Base-by-base conservation (phyloP, 2,113 vertebrate genomes). In the Rhabdomys dilectus region DNA sequence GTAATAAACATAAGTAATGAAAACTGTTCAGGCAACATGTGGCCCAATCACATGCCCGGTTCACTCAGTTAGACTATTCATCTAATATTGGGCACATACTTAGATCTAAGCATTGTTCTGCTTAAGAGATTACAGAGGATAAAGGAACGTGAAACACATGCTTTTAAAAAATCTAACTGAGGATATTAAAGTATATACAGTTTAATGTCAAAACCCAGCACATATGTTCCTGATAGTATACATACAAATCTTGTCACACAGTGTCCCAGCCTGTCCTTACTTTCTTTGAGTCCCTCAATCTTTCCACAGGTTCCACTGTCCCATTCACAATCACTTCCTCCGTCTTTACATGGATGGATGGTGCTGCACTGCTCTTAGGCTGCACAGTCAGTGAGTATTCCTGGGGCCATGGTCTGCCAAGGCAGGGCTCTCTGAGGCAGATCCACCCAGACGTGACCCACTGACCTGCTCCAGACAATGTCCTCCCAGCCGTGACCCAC, bases 11-110 rank as follows among this genome's bases (percentile, higher is more conserved):
- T 75, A 95, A 89, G n/a, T 94, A 88, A 88, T 42, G 8, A 81
- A 97, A 89, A 80, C 70, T 58, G 76, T 77, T 92, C 56, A 85
- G 80, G 48, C 73, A 97, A 82, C 39, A 96, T 94, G 77, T 95
- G 60, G 70, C 39, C 21, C 85, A 92, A 92, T 42, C 76, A 84
- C 53, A 87, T 78, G 72, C 95, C 21, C 93, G 64, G 73, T 64
- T 91, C 76, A 53, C 42, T 95, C 91, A 76, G 12, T 56, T 89
- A 94, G 93, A 96, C 11, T n/a, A 86, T 53, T 6, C 64, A 90
- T 93, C 22, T 91, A 95, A 91, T 87, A 87, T 13, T 89, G 73
- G 93, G 58, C 66, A 82, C 29, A 21, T 73, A 88, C 42, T 68
- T 80, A 21, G 90, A 75, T 51, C 58, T 78, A 97, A 97, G 60